These are phyloP conservation scores for Zoroaster sp. DNA, from an alignment of 53 echinoderm and acorn worm genomes.

Conservation along the genomic window DNA sequence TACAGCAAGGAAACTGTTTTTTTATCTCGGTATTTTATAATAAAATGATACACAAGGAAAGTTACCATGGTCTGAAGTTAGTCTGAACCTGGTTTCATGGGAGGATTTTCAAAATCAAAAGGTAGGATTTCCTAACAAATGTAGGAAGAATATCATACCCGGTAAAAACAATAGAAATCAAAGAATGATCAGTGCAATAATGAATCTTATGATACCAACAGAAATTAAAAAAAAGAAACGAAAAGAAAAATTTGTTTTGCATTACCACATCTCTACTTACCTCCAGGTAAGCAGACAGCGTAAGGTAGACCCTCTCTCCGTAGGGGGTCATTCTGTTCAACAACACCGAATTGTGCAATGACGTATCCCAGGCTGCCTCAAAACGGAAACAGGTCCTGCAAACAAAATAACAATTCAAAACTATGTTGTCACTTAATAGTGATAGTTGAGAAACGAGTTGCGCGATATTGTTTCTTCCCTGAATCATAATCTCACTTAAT, in stretches of 20 bases:
- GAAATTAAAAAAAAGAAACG: neutral
- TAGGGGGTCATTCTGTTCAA: constrained; percentile 96
- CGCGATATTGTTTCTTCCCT: no score
- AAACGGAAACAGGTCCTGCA: constrained; percentile 94
- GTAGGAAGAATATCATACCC: neutral
- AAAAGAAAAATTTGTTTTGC: neutral
- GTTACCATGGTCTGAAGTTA: neutral
- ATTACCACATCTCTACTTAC: constrained; percentile 57
- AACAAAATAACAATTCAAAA: neutral
- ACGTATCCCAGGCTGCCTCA: constrained; percentile 98
- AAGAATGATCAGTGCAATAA: neutral
- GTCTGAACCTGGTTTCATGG: no score
- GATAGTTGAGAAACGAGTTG: no score
- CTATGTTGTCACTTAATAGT: no score
- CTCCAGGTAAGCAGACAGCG: constrained; percentile 94
- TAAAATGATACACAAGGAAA: neutral
- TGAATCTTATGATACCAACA: neutral
- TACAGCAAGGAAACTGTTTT: no score
- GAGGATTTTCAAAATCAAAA: no score
- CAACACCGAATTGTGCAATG: constrained; percentile 93
- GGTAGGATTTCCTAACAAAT: no score
- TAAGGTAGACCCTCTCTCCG: constrained; percentile 90
- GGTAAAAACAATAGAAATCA: neutral
- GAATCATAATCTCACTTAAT: no score
- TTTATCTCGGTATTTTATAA: no score